A percentile compares a stretch with the other conserved stretches of the same genome.
Conservation (phyloP, 2,113 vertebrate genomes). For the Lynx canadensis region DNA sequence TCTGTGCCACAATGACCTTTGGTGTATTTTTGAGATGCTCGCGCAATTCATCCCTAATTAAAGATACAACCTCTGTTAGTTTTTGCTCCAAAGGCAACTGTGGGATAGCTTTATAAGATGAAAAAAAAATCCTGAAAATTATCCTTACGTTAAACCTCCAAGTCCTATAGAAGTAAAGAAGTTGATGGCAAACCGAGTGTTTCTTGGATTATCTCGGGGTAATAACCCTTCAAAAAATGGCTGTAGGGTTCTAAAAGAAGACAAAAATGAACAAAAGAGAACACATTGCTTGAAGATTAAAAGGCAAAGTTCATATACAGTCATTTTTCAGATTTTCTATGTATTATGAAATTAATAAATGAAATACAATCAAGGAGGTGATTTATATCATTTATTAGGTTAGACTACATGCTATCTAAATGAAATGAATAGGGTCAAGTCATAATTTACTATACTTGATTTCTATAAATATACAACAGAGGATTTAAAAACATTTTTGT, state of each 20-base stretch:
- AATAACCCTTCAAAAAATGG: conserved; percentile 96
- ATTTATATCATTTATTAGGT: conserved; percentile 8
- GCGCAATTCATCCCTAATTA: conserved; percentile 94
- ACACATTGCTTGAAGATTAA: neutral
- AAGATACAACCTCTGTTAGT: conserved; percentile 45
- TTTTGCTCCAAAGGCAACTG: neutral
- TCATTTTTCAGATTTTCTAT: neutral
- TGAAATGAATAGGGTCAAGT: neutral
- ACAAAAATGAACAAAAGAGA: conserved; percentile 52
- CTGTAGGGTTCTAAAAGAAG: conserved; percentile 92
- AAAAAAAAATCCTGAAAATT: conserved; percentile 51
- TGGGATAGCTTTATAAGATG: neutral
- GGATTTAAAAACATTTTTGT: neutral
- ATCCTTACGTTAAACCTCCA: conserved; percentile 96
- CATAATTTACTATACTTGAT: neutral
- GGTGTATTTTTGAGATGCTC: conserved; percentile 99
- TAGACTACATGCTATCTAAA: neutral
- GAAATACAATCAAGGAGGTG: neutral
- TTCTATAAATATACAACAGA: neutral
- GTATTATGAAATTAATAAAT: neutral
- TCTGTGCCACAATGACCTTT: conserved; percentile 98
- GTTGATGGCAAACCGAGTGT: conserved; percentile 99
- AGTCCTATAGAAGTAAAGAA: conserved; percentile 99
- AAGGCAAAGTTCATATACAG: neutral
- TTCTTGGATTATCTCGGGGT: conserved; percentile 97